Base-by-base conservation (phyloP, 2,888 invertebrate genomes). In the Rosalia funebris region DNA sequence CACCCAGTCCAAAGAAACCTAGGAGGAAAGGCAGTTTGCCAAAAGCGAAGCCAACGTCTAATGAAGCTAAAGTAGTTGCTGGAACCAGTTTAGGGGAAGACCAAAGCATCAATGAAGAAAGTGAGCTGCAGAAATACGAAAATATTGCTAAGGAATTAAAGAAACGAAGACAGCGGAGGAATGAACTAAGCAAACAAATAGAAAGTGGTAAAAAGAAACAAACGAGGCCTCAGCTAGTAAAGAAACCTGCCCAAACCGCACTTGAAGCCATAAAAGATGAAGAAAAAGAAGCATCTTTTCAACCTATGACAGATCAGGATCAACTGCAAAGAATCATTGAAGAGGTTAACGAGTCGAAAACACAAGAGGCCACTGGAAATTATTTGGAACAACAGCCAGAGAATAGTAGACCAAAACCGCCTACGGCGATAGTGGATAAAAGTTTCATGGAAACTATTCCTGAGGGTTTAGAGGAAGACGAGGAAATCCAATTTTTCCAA, bases 401-500 rank as follows among this genome's bases (percentile, higher is more conserved):
- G 25, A 25, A 3, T 25, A 25, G 25, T 25, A 25, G 25, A 15
- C 12, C 14, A 47, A 44, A 55, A 41, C 20, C 5, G 17, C 10
- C 4, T 37, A 11, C 25, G 19, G 11, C 31, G 31, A 19, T 11
- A 9, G 32, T 19, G 42, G 41, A 46, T 10, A 11, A 17, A 5
- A 9, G 17, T 15, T 3, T 19, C 46, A 11, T 11, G 19, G 48
- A 60, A 36, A 36, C 1, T 36, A 57, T 68, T 54, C 69, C 71
- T 12, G 57, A 68, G 55, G 62, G 61, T n/a, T 15, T 70, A 2
- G 56, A 68, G 62, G 47, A 57, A 15, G 76, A 78, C 68, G 75
- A 73, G 50, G 79, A 79, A 37, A 55, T 79, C 15, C 65, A 68
- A 62, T 20, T 74, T 14, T 65, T 79, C 37, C 60, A 70, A 55